Base-by-base conservation (phyloP, 2,888 invertebrate genomes). In the Crepidodera aurea region DNA sequence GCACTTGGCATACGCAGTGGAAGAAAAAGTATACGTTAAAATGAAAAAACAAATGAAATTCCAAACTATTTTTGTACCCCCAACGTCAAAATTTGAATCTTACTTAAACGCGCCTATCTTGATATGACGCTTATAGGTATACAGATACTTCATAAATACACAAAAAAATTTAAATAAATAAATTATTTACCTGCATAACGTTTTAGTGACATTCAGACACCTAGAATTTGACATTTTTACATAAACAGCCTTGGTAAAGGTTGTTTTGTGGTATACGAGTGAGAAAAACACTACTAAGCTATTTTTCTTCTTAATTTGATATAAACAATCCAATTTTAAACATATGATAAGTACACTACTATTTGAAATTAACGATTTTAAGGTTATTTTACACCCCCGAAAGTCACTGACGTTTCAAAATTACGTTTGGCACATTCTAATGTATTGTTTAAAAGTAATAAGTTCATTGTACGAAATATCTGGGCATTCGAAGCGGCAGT, bases 391-490 rank as follows among this genome's bases (percentile, higher is more conserved):
- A 19, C 55, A 44, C 32, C 55, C 18, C 55, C 50, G 34, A 46
- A 46, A 39, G 39, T 12, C 12, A 13, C 22, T 34, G 27, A 19
- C 25, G n/a, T 56, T 57, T 51, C n/a, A 22, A 44, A 10, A 51
- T 46, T 22, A 19, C 37, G 19, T 25, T 50, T 37, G 18, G 40
- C 34, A 54, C 50, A 50, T 34, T 59, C 34, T 13, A 37, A 12
- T 51, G 48, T 48, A 34, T 58, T 59, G 18, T 64, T 63, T 37
- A 63, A 60, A 66, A 56, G 58, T 58, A 64, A 61, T 64, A 70
- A 68, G 71, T 72, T 71, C 71, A 71, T 70, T 69, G 71, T 70
- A 72, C 71, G 65, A 67, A 68, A 65, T 69, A 48, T 62, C 55
- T 44, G 60, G 69, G 70, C 66, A 70, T 69, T 69, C 66, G 60